Percentiles rank a stretch among this genome's conserved stretches.
phyloP scores from a whole-genome alignment of 2,888 invertebrate genomes.

The Chaitophorus viminalis region DNA sequence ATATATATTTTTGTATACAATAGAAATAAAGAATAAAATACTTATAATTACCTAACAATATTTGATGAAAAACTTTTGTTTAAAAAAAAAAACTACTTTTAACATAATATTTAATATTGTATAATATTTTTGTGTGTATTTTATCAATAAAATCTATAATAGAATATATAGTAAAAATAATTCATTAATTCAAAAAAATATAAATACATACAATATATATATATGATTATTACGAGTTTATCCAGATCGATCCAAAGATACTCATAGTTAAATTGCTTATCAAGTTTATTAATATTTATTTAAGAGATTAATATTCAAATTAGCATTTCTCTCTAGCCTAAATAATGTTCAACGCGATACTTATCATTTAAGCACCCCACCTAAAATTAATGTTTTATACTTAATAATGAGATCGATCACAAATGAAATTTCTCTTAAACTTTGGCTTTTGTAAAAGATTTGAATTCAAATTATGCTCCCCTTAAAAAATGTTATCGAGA shows the following conservation, averaged over 20 bases:
- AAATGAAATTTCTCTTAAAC: constrained; percentile 50
- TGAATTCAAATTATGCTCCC: constrained; percentile 53
- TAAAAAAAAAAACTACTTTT: constrained; percentile 39
- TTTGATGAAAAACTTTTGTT: constrained; percentile 41
- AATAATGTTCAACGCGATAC: constrained; percentile 49
- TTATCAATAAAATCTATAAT: constrained; percentile 56
- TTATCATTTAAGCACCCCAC: constrained; percentile 53
- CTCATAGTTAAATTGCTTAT: constrained; percentile 56
- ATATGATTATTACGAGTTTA: constrained; percentile 41
- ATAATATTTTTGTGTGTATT: neutral
- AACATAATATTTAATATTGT: constrained; percentile 24
- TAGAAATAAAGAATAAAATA: constrained; percentile 52
- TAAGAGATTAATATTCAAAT: constrained; percentile 44
- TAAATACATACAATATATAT: constrained; percentile 39
- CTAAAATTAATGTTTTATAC: constrained; percentile 54
- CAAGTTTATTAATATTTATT: constrained; percentile 46
- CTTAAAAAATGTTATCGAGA: constrained; percentile 53
- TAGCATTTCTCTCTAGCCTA: constrained; percentile 1
- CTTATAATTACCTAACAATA: constrained; percentile 47
- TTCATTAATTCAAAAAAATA: constrained; percentile 60
- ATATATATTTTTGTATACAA: constrained; percentile 19
- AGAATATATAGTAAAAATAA: constrained; percentile 62
- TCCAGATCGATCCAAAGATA: constrained; percentile 46
- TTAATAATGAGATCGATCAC: constrained; percentile 59
- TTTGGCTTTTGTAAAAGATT: constrained; percentile 61